Percentiles rank a stretch among this genome's conserved stretches.
Evolutionary conservation across 2,797 vertebrate species (phyloP).

Genomic region (Phataginus tetradactyla): DNA sequence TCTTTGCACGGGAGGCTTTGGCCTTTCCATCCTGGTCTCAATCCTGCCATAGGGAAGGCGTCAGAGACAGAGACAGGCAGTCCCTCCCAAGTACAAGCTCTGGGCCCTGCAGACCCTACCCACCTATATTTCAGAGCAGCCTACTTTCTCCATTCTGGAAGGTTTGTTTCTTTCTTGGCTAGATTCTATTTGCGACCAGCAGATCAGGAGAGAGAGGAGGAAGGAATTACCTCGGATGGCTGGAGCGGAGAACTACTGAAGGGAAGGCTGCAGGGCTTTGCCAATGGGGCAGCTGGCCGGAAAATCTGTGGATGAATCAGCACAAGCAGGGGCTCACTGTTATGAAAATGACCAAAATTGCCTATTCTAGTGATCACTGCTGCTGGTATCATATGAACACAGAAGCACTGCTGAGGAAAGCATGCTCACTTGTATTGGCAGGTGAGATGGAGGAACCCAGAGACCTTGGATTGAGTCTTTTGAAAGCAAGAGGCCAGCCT

Average conservation of each 20-base stretch:
- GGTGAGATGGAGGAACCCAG: background rate
- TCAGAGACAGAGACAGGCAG: background rate
- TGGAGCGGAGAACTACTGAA: slow-evolving; percentile 72
- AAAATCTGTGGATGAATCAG: slow-evolving; percentile 69
- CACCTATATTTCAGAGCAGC: background rate
- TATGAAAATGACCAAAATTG: slow-evolving; percentile 40
- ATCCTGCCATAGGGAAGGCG: background rate
- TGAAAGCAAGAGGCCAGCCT: slow-evolving; percentile 5
- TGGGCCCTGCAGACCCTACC: background rate
- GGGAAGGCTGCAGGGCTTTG: slow-evolving; percentile 71
- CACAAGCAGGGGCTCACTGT: slow-evolving; percentile 1
- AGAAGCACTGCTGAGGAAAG: background rate
- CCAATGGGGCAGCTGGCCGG: slow-evolving; percentile 71
- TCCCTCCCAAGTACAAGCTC: background rate
- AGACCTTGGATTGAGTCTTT: background rate
- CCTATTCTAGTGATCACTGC: slow-evolving; percentile 2
- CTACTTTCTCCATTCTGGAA: background rate
- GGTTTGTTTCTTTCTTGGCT: slow-evolving; percentile 53
- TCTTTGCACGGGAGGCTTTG: background rate
- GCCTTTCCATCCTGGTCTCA: background rate
- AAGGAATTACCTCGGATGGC: slow-evolving; percentile 73
- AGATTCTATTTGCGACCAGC: slow-evolving; percentile 55
- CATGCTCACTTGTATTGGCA: background rate
- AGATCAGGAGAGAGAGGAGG: slow-evolving; percentile 56
- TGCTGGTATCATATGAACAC: background rate